Base-by-base conservation (phyloP, 1,140 invertebrate genomes). In the Gonatopus flavifemur region DNA sequence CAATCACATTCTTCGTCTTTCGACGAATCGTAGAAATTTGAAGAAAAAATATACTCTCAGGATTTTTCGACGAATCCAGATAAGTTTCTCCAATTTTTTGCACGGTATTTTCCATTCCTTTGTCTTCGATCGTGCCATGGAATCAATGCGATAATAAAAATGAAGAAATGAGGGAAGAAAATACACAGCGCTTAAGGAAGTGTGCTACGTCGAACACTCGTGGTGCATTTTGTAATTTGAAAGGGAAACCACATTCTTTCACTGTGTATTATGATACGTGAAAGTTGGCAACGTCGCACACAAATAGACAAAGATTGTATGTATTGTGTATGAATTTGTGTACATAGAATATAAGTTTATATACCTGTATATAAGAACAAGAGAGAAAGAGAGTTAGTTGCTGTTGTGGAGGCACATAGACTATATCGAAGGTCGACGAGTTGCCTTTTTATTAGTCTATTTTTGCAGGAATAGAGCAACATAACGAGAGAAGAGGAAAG, bases 181-280 rank as follows among this genome's bases (percentile, higher is more conserved):
- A 57, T 49, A 41, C 33, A 48, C 57, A 56, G 54, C 58, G 48
- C 44, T 42, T 56, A 66, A 44, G 64, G 66, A 71, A 62, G 55
- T 68, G 48, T 55, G 52, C 33, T 33, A 39, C 54, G 51, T 22
- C 39, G 33, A 30, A 25, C 28, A 33, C 57, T 59, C 49, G 40
- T 55, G 46, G 48, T 37, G 62, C 69, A 74, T 74, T 74, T 74
- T 74, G 70, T 74, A 74, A 74, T 74, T 74, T 74, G 70, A 73
- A 74, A 74, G 70, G 72, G 69, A 74, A 74, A 74, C 70, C 66
- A 72, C 72, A 74, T 73, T 74, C 72, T 74, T 74, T 69, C 60
- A 66, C 70, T 67, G 61, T 66, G 66, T 72, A 73, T 72, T 74
- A 74, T 74, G 69, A 74, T 74, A 73, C 70, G 70, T 73, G 70